Conservation (phyloP, 2,888 invertebrate genomes). For the Chloromyia formosa region DNA sequence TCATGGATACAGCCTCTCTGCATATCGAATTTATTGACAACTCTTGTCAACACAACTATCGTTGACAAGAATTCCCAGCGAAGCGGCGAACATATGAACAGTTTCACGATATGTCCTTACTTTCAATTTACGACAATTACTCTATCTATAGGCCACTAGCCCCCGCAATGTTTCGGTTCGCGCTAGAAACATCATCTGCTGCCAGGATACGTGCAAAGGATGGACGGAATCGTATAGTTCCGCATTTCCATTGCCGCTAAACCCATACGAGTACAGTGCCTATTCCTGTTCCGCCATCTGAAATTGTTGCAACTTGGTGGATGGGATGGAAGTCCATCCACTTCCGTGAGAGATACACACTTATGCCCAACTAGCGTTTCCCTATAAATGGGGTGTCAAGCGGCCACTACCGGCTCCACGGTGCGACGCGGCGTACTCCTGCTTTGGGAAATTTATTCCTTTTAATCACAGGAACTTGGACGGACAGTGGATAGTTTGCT, state of each 20-base stretch:
- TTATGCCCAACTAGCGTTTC: slow-evolving; percentile 34
- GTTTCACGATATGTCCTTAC: slow-evolving; percentile 40
- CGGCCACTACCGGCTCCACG: background rate
- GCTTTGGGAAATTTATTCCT: slow-evolving; percentile 38
- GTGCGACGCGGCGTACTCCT: too few relatives aligned
- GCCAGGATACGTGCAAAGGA: slow-evolving; percentile 7
- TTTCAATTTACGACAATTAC: slow-evolving; percentile 46
- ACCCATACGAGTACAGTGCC: too few relatives aligned
- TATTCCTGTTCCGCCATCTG: too few relatives aligned
- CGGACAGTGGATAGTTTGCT: slow-evolving; percentile 23
- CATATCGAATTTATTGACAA: too few relatives aligned
- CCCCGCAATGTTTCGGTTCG: slow-evolving; percentile 21
- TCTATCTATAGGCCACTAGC: slow-evolving; percentile 35
- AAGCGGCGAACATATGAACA: slow-evolving; percentile 24
- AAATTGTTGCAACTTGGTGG: background rate
- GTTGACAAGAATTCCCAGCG: slow-evolving; percentile 28
- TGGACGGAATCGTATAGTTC: slow-evolving; percentile 17
- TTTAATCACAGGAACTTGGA: slow-evolving; percentile 41
- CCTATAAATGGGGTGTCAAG: slow-evolving; percentile 31
- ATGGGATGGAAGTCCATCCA: background rate
- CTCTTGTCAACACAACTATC: background rate
- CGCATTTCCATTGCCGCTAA: too few relatives aligned
- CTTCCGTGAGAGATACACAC: background rate
- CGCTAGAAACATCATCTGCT: slow-evolving; percentile 37
- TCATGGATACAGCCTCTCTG: too few relatives aligned